These are phyloP conservation scores for Fragariocoptes setiger DNA, from an alignment of 1,140 invertebrate species.

Conservation along the genomic window DNA sequence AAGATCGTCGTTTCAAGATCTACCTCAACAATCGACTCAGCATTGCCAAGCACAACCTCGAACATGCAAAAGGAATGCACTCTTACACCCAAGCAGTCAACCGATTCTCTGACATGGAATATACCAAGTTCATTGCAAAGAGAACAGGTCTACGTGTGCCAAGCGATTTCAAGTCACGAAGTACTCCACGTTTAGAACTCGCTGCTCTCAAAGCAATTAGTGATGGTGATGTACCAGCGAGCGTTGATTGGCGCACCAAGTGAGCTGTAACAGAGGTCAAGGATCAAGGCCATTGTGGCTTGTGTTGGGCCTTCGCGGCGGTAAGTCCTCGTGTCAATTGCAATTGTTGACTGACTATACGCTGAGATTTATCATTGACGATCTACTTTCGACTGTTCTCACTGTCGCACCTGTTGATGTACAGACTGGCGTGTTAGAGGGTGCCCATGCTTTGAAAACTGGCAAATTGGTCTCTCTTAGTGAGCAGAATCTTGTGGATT, in stretches of 20 bases:
- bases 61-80: constrained; percentile 25
- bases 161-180: too few relatives aligned
- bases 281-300: constrained; percentile 18
- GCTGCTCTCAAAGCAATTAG: too few relatives aligned
- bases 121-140: constrained; percentile 4
- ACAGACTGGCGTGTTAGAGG: constrained; percentile 41
- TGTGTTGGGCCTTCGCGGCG: constrained; percentile 15
- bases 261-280: constrained; percentile 25
- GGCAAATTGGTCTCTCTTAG: constrained; percentile 43
- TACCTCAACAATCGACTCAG: constrained; percentile 47
- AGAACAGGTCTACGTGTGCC: not conserved
- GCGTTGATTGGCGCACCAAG: constrained; percentile 51
- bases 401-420: too few relatives aligned
- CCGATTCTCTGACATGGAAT: constrained; percentile 43
- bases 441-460: constrained; percentile 56
- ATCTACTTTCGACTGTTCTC: too few relatives aligned
- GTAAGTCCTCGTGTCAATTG: too few relatives aligned
- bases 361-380: too few relatives aligned
- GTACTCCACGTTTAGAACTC: too few relatives aligned
- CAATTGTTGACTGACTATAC: too few relatives aligned
- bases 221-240: constrained; percentile 23
- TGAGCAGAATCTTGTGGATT: constrained; percentile 9
- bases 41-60: constrained; percentile 43
- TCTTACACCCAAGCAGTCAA: constrained; percentile 34
- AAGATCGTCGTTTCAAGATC: constrained; percentile 33